Conservation (phyloP, 2,113 vertebrate genomes). For the Brachypteracias leptosomus region DNA sequence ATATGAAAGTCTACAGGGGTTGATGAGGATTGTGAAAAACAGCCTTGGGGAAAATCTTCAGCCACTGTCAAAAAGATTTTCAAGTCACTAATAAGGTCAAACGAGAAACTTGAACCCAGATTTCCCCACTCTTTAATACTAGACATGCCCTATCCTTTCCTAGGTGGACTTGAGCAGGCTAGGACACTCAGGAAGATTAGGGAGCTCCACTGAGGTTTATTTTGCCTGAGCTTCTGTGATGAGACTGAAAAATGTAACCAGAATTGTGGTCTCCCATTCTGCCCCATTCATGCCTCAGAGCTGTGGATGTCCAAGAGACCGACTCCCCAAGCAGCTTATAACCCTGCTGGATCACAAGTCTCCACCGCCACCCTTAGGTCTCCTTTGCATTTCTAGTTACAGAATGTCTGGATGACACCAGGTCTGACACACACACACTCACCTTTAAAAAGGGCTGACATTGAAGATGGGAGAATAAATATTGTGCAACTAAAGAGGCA, state of each 20-base stretch:
- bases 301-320: neutral
- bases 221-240: neutral
- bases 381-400: neutral
- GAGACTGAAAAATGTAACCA: neutral
- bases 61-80: neutral
- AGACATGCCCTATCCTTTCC: neutral
- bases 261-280: neutral
- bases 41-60: neutral
- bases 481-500: neutral
- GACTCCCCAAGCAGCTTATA: neutral
- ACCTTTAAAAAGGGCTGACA: neutral
- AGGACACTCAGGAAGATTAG: neutral
- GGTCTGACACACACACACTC: neutral
- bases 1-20: neutral
- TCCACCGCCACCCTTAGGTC: neutral
- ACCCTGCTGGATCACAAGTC: accelerated
- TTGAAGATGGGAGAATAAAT: neutral
- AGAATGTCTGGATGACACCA: neutral
- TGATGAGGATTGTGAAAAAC: neutral
- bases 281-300: neutral
- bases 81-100: neutral
- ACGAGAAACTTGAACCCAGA: neutral
- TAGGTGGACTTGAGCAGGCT: neutral
- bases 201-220: neutral
- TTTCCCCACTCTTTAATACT: neutral